Percentiles rank a stretch among this genome's conserved stretches.
These are phyloP conservation scores for Dryobates pubescens DNA, from an alignment of 2,797 vertebrate species.

Conservation along the genomic window DNA sequence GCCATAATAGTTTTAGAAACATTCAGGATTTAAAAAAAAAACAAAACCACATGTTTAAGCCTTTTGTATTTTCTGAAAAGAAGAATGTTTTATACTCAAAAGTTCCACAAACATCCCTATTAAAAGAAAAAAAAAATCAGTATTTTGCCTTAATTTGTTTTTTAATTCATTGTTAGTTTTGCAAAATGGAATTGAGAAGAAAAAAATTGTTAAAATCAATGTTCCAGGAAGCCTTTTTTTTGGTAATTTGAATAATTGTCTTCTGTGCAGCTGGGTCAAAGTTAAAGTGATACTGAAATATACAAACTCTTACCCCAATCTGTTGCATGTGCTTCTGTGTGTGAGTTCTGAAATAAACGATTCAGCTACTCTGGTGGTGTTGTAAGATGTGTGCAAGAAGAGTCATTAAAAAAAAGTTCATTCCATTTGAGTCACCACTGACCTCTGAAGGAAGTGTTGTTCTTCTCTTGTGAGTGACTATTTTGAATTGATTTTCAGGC, in stretches of 20 bases:
- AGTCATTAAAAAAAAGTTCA: background rate
- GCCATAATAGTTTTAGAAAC: constrained; percentile 8
- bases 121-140: background rate
- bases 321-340: background rate
- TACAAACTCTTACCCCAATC: background rate
- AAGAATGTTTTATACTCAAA: background rate
- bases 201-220: background rate
- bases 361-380: background rate
- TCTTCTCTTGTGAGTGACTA: background rate
- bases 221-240: background rate
- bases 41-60: background rate
- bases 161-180: background rate
- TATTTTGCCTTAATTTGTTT: background rate
- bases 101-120: background rate
- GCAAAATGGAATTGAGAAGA: background rate
- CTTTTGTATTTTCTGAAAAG: constrained; percentile 7
- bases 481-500: background rate
- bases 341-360: constrained; percentile 21
- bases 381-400: background rate
- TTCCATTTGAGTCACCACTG: background rate
- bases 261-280: constrained; percentile 34
- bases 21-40: background rate
- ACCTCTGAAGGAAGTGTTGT: constrained; percentile 2
- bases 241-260: constrained; percentile 11
- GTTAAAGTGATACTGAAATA: constrained; percentile 35